Conservation (phyloP, 2,888 invertebrate species). For the Chalcis sispes region DNA sequence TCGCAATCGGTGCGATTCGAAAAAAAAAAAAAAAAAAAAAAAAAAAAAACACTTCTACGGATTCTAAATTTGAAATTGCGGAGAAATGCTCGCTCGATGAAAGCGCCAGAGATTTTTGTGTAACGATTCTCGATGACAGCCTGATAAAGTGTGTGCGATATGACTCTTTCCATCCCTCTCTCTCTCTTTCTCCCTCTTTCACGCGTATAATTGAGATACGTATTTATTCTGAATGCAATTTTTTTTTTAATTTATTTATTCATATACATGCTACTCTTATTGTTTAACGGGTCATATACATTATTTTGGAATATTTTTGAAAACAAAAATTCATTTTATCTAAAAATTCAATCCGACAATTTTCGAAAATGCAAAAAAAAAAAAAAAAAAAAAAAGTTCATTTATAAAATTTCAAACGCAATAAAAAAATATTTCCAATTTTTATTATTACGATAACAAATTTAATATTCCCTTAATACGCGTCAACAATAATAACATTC, state of each 20-base stretch:
- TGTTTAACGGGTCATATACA: too few species aligned
- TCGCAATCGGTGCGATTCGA: slow-evolving; percentile 4
- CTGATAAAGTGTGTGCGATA: slow-evolving; percentile 4
- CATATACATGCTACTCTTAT: background rate
- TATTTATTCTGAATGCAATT: background rate
- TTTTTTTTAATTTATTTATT: slow-evolving; percentile 2
- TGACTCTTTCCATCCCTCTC: background rate
- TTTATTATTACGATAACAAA: too few species aligned
- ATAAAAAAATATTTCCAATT: too few species aligned
- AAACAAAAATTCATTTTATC: too few species aligned
- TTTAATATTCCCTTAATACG: too few species aligned
- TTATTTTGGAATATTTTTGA: too few species aligned
- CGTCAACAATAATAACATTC: too few species aligned
- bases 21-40: too few species aligned
- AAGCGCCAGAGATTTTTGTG: background rate
- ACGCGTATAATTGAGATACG: background rate
- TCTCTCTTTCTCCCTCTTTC: background rate
- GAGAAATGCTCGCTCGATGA: background rate
- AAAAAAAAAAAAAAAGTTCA: too few species aligned
- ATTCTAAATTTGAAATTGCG: slow-evolving; percentile 36
- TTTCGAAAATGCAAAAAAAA: too few species aligned
- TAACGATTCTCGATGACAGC: slow-evolving; percentile 5
- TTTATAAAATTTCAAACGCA: too few species aligned
- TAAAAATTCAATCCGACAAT: too few species aligned
- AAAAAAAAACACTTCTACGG: slow-evolving; percentile 25